Conservation (phyloP, 1,140 invertebrate genomes). For the Bombus confusus region DNA sequence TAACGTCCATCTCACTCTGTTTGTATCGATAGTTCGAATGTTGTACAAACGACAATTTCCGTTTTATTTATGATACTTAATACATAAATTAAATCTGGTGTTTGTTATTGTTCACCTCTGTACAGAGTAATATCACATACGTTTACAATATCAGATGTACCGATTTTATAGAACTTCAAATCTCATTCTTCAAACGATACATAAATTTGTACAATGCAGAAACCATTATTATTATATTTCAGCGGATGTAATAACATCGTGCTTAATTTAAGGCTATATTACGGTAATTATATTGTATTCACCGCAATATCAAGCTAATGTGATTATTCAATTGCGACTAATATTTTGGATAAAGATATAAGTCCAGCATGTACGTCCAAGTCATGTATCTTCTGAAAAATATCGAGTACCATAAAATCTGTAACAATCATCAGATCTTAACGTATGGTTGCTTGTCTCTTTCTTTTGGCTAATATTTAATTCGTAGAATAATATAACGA, state of each 20-base stretch:
- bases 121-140: slow-evolving; percentile 12
- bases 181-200: not conserved
- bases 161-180: slow-evolving; percentile 5
- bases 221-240: slow-evolving; percentile 29
- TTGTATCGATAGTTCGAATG: slow-evolving; percentile 42
- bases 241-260: slow-evolving; percentile 29
- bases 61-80: slow-evolving; percentile 61
- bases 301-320: slow-evolving; percentile 46
- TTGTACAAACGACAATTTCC: slow-evolving; percentile 64
- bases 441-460: slow-evolving; percentile 50
- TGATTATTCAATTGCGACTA: slow-evolving; percentile 48
- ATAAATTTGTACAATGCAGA: slow-evolving; percentile 17
- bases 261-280: slow-evolving; percentile 37
- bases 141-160: not conserved
- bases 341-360: slow-evolving; percentile 31
- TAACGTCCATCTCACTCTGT: slow-evolving; percentile 19
- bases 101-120: slow-evolving; percentile 26
- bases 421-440: slow-evolving; percentile 35
- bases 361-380: not conserved
- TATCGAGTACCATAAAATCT: not conserved
- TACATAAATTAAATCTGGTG: slow-evolving; percentile 72
- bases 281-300: slow-evolving; percentile 35
- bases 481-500: slow-evolving; percentile 73
- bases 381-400: slow-evolving; percentile 27
- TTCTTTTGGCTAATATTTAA: slow-evolving; percentile 71